phyloP scores from a whole-genome alignment of 2,797 vertebrate genomes.

The Menidia menidia region DNA sequence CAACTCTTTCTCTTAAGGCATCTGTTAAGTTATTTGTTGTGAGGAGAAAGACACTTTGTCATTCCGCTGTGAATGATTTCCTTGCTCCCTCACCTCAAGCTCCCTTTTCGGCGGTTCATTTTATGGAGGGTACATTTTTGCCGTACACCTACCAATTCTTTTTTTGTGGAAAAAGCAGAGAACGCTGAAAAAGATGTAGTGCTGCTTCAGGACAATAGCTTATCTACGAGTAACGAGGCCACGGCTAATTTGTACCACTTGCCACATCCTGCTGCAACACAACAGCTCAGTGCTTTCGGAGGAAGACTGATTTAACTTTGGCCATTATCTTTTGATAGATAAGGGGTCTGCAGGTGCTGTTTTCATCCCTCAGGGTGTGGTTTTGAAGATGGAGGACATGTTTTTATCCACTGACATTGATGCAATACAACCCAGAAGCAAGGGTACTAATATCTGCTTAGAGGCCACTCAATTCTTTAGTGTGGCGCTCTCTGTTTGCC shows the following conservation, averaged over 20 bases:
- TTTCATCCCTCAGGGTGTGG: conserved; percentile 71
- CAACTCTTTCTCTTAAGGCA: conserved; percentile 66
- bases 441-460: conserved; percentile 80
- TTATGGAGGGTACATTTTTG: conserved; percentile 64
- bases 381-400: conserved; percentile 85
- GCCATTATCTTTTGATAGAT: conserved; percentile 88
- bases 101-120: conserved; percentile 61
- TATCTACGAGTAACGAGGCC: conserved; percentile 74
- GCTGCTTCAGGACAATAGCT: conserved; percentile 72
- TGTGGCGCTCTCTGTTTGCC: conserved; percentile 59
- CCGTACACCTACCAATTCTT: conserved; percentile 54
- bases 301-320: conserved; percentile 82
- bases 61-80: conserved; percentile 66
- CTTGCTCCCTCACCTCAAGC: conserved; percentile 65
- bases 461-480: conserved; percentile 74
- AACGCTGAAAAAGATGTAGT: conserved; percentile 53
- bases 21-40: conserved; percentile 72
- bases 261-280: conserved; percentile 66
- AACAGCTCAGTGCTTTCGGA: conserved; percentile 80
- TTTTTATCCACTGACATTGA: conserved; percentile 85
- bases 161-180: conserved; percentile 31
- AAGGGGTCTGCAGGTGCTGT: conserved; percentile 79
- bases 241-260: conserved; percentile 82
- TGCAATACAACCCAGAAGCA: conserved; percentile 82
- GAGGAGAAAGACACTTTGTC: conserved; percentile 69